These are phyloP conservation scores for Onychomys leucogaster DNA, from an alignment of 2,797 vertebrate species.

Conservation along the genomic window DNA sequence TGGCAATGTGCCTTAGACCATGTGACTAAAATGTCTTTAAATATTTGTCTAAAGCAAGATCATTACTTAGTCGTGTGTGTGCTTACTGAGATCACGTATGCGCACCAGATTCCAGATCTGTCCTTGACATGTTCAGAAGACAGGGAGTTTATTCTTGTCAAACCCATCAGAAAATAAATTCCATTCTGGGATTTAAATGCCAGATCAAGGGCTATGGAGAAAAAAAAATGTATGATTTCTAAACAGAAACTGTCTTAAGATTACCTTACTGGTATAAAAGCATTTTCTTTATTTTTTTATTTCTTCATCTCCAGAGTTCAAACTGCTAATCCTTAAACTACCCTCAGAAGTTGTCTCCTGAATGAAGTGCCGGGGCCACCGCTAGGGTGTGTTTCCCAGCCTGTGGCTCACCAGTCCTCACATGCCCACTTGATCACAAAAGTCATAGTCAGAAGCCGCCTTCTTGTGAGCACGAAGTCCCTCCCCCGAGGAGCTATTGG, in stretches of 20 bases:
- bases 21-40: not conserved
- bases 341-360: not conserved
- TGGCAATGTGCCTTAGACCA: not conserved
- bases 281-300: not conserved
- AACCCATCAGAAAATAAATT: conserved; percentile 46
- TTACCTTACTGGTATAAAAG: not conserved
- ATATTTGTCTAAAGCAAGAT: conserved; percentile 55
- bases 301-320: conserved; percentile 38
- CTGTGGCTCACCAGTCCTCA: not conserved
- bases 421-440: not conserved
- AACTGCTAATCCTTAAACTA: not conserved
- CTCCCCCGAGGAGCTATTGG: not conserved
- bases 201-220: not conserved
- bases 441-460: not conserved
- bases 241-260: conserved; percentile 5
- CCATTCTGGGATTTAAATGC: not conserved
- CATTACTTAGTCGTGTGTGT: too few species aligned
- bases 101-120: not conserved
- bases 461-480: not conserved
- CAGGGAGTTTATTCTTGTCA: conserved; percentile 3
- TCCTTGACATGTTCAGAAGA: conserved; percentile 24
- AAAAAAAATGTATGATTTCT: not conserved
- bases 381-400: not conserved
- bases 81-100: not conserved
- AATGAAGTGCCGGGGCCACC: not conserved